Percentiles rank a stretch among this genome's conserved stretches.
Evolutionary conservation across 1,140 invertebrate genomes (phyloP).

Genomic region (Sycophaga agraensis): DNA sequence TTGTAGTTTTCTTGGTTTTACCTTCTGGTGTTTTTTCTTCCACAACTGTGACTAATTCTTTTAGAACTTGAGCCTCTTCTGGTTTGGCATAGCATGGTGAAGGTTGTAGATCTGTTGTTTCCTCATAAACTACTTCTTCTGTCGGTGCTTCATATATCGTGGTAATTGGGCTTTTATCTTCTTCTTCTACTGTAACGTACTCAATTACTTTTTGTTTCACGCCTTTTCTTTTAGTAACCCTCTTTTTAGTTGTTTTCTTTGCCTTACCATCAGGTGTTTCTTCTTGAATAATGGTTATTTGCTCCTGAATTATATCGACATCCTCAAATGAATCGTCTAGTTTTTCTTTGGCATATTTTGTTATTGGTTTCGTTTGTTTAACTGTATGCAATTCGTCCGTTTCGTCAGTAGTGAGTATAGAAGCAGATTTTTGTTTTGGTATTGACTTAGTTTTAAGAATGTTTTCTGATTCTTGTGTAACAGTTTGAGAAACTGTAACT

Average conservation of each 20-base stretch:
- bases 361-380: slow-evolving; percentile 14
- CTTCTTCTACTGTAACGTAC: slow-evolving; percentile 27
- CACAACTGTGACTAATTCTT: slow-evolving; percentile 24
- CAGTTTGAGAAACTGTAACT: slow-evolving; percentile 36
- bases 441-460: slow-evolving; percentile 4
- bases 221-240: neutral
- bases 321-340: slow-evolving; percentile 12
- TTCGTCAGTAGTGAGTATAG: slow-evolving; percentile 31
- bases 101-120: slow-evolving; percentile 33
- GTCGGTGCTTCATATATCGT: slow-evolving; percentile 6
- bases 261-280: neutral
- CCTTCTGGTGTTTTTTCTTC: slow-evolving; percentile 1
- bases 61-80: neutral
- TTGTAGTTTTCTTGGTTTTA: slow-evolving; percentile 30
- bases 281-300: slow-evolving; percentile 18
- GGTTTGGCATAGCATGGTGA: slow-evolving; percentile 50
- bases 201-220: slow-evolving; percentile 37
- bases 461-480: slow-evolving; percentile 34
- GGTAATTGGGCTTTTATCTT: slow-evolving; percentile 33
- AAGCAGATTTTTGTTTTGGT: slow-evolving; percentile 29
- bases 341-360: slow-evolving; percentile 9
- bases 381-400: slow-evolving; percentile 12
- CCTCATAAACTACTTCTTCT: slow-evolving; percentile 32
- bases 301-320: slow-evolving; percentile 24
- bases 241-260: slow-evolving; percentile 32